phyloP scores from a whole-genome alignment of 2,888 invertebrate species.

The Acanthosoma haemorrhoidale region DNA sequence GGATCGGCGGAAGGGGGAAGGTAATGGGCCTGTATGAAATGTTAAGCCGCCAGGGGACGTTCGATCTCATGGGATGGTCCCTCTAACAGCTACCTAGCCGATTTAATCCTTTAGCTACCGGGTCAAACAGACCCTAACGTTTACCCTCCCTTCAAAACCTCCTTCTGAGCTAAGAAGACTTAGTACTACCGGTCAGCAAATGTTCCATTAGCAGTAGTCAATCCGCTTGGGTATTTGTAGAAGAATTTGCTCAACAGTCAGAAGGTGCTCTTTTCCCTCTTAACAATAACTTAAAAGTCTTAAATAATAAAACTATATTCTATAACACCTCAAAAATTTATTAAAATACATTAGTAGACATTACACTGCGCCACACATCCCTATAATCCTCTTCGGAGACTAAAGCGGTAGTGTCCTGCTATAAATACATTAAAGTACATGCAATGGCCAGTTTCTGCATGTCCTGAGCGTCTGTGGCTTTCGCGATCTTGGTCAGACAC shows the following conservation, averaged over 20 bases:
- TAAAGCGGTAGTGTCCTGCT: neutral
- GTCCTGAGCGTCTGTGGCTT: neutral
- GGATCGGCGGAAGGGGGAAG: neutral
- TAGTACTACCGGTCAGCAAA: no score
- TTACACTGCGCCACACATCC: neutral
- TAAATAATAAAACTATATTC: no score
- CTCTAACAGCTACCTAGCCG: slow-evolving; percentile 7
- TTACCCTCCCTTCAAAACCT: no score
- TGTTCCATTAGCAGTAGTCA: no score
- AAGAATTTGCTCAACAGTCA: no score
- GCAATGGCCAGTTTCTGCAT: neutral
- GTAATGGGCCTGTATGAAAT: slow-evolving; percentile 9
- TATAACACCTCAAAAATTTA: no score
- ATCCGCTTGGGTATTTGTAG: no score
- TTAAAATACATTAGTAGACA: neutral
- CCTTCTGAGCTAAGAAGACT: no score
- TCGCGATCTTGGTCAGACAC: no score
- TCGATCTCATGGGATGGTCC: no score
- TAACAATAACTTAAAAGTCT: no score
- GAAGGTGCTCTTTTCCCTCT: no score
- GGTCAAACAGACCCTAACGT: neutral
- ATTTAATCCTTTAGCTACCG: neutral
- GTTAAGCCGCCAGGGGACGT: neutral
- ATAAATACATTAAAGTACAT: neutral
- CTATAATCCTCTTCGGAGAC: neutral